Evolutionary conservation across 2,113 vertebrate species (phyloP).

Genomic region (Chiloscyllium plagiosum): DNA sequence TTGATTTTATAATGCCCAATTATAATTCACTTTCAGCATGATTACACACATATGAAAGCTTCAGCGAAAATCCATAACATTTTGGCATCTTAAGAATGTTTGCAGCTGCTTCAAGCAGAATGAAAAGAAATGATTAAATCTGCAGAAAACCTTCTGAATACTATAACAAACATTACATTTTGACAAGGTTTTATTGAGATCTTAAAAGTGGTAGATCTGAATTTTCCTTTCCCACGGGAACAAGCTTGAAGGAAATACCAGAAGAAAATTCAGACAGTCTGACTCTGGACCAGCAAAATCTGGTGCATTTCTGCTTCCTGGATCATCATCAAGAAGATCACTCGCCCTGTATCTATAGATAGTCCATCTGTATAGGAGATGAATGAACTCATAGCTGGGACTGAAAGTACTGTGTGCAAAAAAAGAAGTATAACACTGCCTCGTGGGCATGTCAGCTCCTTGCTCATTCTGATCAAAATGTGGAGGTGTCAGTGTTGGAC

Average conservation of each 20-base stretch:
- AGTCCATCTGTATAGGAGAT: not conserved
- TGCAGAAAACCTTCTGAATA: not conserved
- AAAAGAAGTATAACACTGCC: not conserved
- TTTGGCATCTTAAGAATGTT: not conserved
- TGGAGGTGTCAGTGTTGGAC: too few relatives aligned
- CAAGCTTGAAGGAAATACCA: too few relatives aligned
- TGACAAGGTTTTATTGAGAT: not conserved
- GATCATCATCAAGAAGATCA: not conserved
- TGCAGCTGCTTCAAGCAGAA: not conserved
- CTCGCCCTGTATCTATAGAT: not conserved
- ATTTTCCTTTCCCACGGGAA: not conserved
- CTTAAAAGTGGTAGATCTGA: not conserved
- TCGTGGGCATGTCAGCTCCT: not conserved
- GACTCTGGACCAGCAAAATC: not conserved
- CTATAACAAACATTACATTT: not conserved
- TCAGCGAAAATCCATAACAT: not conserved
- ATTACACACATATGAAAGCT: not conserved
- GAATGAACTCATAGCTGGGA: not conserved
- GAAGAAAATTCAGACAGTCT: not conserved
- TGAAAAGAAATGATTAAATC: not conserved
- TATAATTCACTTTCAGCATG: slow-evolving; percentile 9
- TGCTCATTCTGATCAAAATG: not conserved
- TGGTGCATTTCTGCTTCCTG: not conserved
- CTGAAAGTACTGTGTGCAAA: not conserved
- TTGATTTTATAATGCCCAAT: not conserved